phyloP scores from a whole-genome alignment of 2,888 invertebrate genomes.

The Platycheirus rosarum region DNA sequence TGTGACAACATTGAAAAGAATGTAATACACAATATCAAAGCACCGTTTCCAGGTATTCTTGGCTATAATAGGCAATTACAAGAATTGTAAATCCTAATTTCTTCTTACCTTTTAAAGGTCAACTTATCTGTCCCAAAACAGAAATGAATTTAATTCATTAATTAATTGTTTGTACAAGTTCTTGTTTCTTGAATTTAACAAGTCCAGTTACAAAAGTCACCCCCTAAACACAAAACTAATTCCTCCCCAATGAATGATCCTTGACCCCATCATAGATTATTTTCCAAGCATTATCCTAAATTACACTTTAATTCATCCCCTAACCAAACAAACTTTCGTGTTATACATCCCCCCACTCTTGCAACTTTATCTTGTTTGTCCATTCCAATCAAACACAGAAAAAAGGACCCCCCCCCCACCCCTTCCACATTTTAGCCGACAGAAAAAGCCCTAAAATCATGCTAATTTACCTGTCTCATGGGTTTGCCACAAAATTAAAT shows the following conservation, averaged over 20 bases:
- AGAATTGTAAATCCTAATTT: too few relatives aligned
- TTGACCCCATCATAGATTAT: slow-evolving; percentile 60
- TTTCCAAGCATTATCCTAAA: slow-evolving; percentile 55
- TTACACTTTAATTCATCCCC: slow-evolving; percentile 58
- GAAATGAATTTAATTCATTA: slow-evolving; percentile 6
- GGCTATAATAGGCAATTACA: too few relatives aligned
- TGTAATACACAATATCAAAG: too few relatives aligned
- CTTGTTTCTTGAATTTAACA: slow-evolving; percentile 2
- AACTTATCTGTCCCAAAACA: slow-evolving; percentile 8
- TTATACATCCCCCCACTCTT: background rate
- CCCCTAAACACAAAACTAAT: slow-evolving; percentile 17
- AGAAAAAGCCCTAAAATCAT: slow-evolving; percentile 38
- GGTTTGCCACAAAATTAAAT: slow-evolving; percentile 55
- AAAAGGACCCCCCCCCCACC: slow-evolving; percentile 19
- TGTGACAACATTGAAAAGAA: too few relatives aligned
- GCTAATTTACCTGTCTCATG: slow-evolving; percentile 68
- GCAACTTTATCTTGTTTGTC: slow-evolving; percentile 5
- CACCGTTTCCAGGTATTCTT: too few relatives aligned
- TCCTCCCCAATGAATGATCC: slow-evolving; percentile 24
- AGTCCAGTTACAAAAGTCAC: background rate
- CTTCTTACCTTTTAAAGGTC: slow-evolving; percentile 10
- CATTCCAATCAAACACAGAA: slow-evolving; percentile 28
- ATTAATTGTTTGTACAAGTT: background rate
- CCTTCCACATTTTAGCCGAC: background rate
- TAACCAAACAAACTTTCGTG: slow-evolving; percentile 28